Percentiles rank a stretch among this genome's conserved stretches.
These are phyloP conservation scores for Anthopleura sola DNA, from an alignment of 64 coral and sea anemone species.

Conservation along the genomic window DNA sequence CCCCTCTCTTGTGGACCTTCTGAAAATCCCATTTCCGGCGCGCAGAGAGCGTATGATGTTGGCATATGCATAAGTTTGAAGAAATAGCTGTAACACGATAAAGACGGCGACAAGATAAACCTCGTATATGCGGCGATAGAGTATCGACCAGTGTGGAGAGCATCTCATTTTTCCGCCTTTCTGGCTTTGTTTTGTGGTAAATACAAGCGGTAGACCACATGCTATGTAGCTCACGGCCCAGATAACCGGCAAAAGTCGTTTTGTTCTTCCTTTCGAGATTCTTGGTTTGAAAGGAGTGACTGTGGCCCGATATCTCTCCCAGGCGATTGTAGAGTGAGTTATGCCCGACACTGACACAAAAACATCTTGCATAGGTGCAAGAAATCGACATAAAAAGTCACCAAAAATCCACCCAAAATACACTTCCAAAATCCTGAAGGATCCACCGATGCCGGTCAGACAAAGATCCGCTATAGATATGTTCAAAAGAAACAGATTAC, in stretches of 20 bases:
- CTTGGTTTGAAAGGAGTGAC: constrained; percentile 71
- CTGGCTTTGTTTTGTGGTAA: not conserved
- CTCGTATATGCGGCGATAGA: constrained; percentile 39
- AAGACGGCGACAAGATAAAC: constrained; percentile 61
- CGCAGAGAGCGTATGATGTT: constrained; percentile 49
- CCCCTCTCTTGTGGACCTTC: not conserved
- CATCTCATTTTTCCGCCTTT: constrained; percentile 10
- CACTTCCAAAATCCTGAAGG: constrained; percentile 41
- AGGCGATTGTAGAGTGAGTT: constrained; percentile 69
- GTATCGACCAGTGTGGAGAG: not conserved
- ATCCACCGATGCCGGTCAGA: constrained; percentile 34
- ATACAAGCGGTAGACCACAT: constrained; percentile 42
- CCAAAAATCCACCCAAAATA: constrained; percentile 82
- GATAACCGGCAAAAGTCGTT: constrained; percentile 22
- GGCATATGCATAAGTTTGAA: constrained; percentile 65
- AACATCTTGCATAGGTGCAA: constrained; percentile 70
- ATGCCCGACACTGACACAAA: constrained; percentile 68
- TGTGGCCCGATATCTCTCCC: constrained; percentile 86
- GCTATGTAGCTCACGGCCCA: constrained; percentile 65
- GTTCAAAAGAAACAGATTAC: constrained; percentile 77
- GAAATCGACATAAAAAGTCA: constrained; percentile 48
- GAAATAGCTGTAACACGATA: constrained; percentile 40
- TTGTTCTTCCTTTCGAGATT: constrained; percentile 46
- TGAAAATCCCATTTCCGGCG: not conserved
- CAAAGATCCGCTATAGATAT: constrained; percentile 67